Evolutionary conservation across 2,113 vertebrate genomes (phyloP), one percentile per base, ranked within the genome.

Genomic region (Austrofundulus limnaeus): DNA sequence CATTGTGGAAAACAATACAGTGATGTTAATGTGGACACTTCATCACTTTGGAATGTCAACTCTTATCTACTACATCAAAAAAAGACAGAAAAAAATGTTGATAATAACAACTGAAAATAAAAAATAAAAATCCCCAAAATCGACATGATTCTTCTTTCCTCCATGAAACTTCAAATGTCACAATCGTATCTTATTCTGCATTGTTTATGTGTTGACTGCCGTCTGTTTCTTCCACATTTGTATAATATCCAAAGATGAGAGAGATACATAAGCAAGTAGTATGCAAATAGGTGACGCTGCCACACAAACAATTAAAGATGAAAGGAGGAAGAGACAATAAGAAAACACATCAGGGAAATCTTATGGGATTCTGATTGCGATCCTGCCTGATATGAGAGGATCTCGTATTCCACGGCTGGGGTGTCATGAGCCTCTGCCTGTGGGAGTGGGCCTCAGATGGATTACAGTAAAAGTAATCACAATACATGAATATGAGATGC

Each of bases 281-380:
- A 91, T 82, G 85, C 86, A 91, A 92, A 93, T 86, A 75, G 75
- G 64, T 61, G 83, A 75, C 64, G 48, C 47, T 74, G 72, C 67
- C 70, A 74, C 75, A 45, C 65, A 24, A 80, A 78, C 61, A 60
- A 86, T 90, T 85, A 87, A 76, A 89, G 84, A 88, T 89, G 86
- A 88, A 86, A 87, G 84, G 82, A 66, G 65, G 80, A 70, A 28
- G 49, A 84, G 76, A 81, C 72, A 84, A 80, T 77, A 73, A 55
- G 68, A 73, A 55, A 70, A 69, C 63, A 72, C 70, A 79, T 58
- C 61, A 66, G 39, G 69, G 73, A 67, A 81, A 53, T 76, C 83
- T 80, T 75, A 38, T 37, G 83, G 82, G 88, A 87, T 71, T 70
- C 64, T 81, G 79, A 90, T 83, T 85, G 78, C 68, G 54, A 71